Base-by-base conservation (phyloP, 1,140 invertebrate genomes). In the Zaprionus capensis region DNA sequence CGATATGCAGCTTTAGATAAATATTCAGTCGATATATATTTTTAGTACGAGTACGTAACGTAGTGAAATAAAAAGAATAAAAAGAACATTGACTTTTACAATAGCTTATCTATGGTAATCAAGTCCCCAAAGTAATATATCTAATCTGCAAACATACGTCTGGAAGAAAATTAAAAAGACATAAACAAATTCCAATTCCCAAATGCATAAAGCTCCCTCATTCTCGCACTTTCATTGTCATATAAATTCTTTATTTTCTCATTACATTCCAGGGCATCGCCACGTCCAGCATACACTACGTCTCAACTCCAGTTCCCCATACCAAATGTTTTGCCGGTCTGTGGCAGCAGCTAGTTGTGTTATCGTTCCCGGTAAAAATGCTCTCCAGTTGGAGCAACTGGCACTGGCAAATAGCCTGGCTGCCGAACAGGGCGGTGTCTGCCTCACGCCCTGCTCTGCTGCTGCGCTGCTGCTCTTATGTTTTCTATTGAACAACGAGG, bases 401-500 rank as follows among this genome's bases (percentile, higher is more conserved):
- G 31, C 31, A 75, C 63, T 69, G 44, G 59, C 38, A 57, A 75
- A 75, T 63, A 36, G 66, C 65, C 51, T 44, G 67, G 55, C 72
- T 49, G 36, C 20, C 41, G 41, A 46, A 24, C 46, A 51, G 46
- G 46, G 46, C 46, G 46, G 57, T 38, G 31, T 36, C 71, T 44
- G 59, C 36, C 59, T 22, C 46, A 51, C 46, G 20, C 46, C 46
- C 46, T 51, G 46, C 46, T 38, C 62, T 59, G 38, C 62, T 59
- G 38, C 34, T 63, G 20, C 14, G 49, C 41, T 74, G 20, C 46
- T 44, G 28, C 57, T 55, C 61, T 63, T 70, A 51, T 51, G 57
- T 69, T 76, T 86, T 83, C 83, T 88, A 87, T 87, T 83, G 80
- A 87, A 87, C 62, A 57, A 70, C 67, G 71, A 74, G 71, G 58